Percentiles rank a stretch among this genome's conserved stretches.
phyloP scores from a whole-genome alignment of 2,797 vertebrate species.

The Champsocephalus gunnari region DNA sequence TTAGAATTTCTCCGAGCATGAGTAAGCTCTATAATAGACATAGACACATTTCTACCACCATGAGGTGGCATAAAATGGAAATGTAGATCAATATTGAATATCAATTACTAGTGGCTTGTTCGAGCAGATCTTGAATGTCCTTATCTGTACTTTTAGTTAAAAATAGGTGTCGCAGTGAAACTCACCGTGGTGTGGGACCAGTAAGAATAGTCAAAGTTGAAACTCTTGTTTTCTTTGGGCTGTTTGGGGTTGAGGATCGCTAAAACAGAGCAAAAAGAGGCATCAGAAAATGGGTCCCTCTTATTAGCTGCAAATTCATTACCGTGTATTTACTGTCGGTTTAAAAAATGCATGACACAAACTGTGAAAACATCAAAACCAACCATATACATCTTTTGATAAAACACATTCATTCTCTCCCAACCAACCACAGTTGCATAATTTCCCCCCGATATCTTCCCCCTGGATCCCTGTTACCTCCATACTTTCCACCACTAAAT shows the following conservation, averaged over 20 bases:
- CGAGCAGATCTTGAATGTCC: background rate
- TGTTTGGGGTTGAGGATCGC: conserved; percentile 98
- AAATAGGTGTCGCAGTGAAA: conserved; percentile 11
- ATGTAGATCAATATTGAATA: background rate
- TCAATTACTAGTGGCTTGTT: background rate
- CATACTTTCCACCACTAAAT: background rate
- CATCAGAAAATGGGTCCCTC: conserved; percentile 6
- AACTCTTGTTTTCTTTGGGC: conserved; percentile 98
- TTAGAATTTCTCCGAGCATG: background rate
- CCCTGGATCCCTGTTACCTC: background rate
- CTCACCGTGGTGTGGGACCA: conserved; percentile 99
- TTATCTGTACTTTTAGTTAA: background rate
- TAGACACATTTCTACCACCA: background rate
- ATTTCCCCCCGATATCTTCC: no score
- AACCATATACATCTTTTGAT: background rate
- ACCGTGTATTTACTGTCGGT: background rate
- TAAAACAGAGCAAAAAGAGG: conserved; percentile 70
- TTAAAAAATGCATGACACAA: background rate
- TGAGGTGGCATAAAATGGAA: background rate
- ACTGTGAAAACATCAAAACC: background rate
- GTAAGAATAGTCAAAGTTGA: conserved; percentile 98
- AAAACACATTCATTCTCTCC: background rate
- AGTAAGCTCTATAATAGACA: background rate
- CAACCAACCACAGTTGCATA: background rate
- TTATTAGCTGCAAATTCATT: background rate